A percentile compares a stretch with the other conserved stretches of the same genome.
These are phyloP conservation scores for Menura novaehollandiae DNA, from an alignment of 2,113 vertebrate species.

Conservation along the genomic window DNA sequence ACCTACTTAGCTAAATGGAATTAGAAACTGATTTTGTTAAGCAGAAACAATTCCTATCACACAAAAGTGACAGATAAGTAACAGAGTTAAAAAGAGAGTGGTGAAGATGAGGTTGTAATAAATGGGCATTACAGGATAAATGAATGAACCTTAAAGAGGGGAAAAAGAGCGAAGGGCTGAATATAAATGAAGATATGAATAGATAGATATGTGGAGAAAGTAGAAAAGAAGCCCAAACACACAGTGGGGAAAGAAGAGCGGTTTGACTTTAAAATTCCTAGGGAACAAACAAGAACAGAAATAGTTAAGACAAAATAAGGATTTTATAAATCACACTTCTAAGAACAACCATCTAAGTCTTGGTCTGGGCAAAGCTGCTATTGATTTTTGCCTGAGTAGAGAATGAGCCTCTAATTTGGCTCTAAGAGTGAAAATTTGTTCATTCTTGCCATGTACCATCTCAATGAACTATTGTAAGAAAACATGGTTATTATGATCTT, in stretches of 20 bases:
- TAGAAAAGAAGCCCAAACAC: background rate
- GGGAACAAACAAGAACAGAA: background rate
- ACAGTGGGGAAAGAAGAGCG: background rate
- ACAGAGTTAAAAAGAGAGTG: conserved; percentile 11
- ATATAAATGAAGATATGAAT: background rate
- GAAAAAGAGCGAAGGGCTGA: background rate
- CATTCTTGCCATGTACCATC: conserved; percentile 62
- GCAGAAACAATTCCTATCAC: conserved; percentile 22
- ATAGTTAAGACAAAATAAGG: background rate
- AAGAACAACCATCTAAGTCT: background rate
- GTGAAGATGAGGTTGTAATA: conserved; percentile 45
- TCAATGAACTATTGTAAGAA: conserved; percentile 67
- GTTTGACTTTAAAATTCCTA: background rate
- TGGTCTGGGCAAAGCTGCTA: background rate
- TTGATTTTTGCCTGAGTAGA: background rate
- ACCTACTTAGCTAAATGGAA: conserved; percentile 48
- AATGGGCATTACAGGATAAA: conserved; percentile 9
- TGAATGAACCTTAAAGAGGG: background rate
- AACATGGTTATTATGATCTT: conserved; percentile 71
- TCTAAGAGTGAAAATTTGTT: conserved; percentile 36
- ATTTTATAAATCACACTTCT: background rate
- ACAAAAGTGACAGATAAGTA: conserved; percentile 18
- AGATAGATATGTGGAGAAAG: background rate
- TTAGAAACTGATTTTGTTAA: conserved; percentile 54
- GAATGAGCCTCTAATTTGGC: conserved; percentile 27